Conservation (phyloP, 2,113 vertebrate species). For the Toxostoma redivivum region DNA sequence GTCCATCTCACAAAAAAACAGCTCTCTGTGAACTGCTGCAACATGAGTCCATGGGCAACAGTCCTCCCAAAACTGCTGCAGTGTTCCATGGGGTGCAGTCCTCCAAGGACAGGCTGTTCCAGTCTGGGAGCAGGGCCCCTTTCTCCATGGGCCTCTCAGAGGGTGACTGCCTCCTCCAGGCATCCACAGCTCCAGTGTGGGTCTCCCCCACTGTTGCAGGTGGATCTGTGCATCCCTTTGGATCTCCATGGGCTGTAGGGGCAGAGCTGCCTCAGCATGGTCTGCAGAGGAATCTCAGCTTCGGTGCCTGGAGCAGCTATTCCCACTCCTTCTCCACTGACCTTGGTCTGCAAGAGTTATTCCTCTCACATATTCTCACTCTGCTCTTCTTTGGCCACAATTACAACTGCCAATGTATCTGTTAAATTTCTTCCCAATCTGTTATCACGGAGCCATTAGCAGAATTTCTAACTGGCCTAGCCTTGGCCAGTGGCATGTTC, state of each 20-base stretch:
- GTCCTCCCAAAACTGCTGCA: background rate
- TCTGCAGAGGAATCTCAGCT: background rate
- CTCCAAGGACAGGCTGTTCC: background rate
- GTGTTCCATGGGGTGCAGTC: too few species aligned
- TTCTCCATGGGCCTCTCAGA: background rate
- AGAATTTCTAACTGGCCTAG: background rate
- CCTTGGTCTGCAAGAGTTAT: background rate
- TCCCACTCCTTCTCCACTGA: background rate
- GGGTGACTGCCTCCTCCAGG: background rate
- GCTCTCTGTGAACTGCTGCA: background rate
- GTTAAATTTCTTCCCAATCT: background rate
- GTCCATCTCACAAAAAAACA: background rate
- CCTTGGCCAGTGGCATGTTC: background rate
- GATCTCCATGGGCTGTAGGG: accelerated
- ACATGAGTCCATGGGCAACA: accelerated
- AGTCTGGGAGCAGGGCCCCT: background rate
- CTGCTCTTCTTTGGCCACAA: background rate
- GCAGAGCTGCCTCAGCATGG: background rate
- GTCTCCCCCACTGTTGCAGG: background rate
- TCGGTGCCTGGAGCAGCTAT: accelerated
- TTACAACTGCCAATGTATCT: background rate
- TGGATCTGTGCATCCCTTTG: background rate
- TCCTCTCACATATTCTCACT: background rate
- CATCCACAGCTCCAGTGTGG: accelerated
- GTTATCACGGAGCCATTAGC: background rate